Base-by-base conservation (phyloP, 2,888 invertebrate species). In the Thera obeliscata region DNA sequence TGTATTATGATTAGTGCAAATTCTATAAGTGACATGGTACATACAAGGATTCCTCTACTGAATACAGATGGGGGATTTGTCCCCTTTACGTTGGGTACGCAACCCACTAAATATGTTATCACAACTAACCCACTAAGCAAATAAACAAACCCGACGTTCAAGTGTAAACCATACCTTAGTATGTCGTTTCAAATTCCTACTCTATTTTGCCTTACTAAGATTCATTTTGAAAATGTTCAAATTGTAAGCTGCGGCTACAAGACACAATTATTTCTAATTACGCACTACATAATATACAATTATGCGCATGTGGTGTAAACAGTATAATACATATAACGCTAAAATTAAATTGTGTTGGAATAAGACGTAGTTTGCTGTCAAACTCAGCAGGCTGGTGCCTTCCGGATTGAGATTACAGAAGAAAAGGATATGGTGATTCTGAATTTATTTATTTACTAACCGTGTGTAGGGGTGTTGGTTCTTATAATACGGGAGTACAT, bases 341-440 rank as follows among this genome's bases (percentile, higher is more conserved):
- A 60, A 74, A 81, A 83, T 82, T 77, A 79, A 79, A 78, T 76
- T 73, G 74, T 78, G 9, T 9, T 77, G 76, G 75, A 78, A 81
- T 80, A 77, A 78, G 72, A 71, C 64, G 64, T 66, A 61, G 60
- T 58, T 64, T 67, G 56, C 49, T 4, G 50, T 52, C 61, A 33
- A 55, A 61, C 12, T 49, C 22, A 46, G 46, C 36, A 43, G 35
- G 8, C 9, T 9, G 50, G 50, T 52, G 50, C n/a, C 46, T 58
- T 43, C 22, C 5, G 43, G 8, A 43, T 36, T 36, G 9, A 2
- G 52, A 64, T 46, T 6, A 35, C 12, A 12, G 64, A 50, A 64
- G 33, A 1, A 43, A 43, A 43, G 46, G 57, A 64, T 43, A 36
- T 41, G 64, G 64, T 58, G 9, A 46, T 46, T 7, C 22, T 22